Evolutionary conservation across 1,140 invertebrate genomes (phyloP), one percentile per base, ranked within the genome.

Genomic region (Leptopilina boulardi): DNA sequence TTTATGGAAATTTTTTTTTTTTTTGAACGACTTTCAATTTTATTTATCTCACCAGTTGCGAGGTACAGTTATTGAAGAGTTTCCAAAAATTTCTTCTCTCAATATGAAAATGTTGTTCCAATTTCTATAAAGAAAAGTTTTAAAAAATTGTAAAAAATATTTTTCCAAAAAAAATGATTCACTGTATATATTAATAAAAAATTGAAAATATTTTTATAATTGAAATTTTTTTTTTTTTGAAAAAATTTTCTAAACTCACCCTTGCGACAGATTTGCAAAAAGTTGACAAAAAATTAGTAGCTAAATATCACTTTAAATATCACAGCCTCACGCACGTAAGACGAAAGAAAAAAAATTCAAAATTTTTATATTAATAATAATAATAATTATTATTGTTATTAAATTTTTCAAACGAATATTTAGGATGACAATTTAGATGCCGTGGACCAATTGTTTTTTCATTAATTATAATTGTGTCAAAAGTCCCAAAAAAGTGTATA

Each of bases 261-360:
- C 11, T 66, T 34, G 2, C 2, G 2, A 34, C 30, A 34, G 44
- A n/a, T 47, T 47, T 1, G 44, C 2, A 11, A 9, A 26, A 3
- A 23, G 2, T 66, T 21, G 19, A 13, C 9, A 15, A 26, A 66
- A 2, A 23, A 66, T 26, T 66, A 56, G 54, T 56, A 23, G 21
- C 23, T 66, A 66, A 26, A 30, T 66, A 66, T 66, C 56, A 66
- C 56, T 66, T 66, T 66, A 15, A 66, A 66, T 66, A 66, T 66
- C 56, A 66, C 56, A 66, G 56, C 26, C 56, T n/a, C n/a, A 66
- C 21, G 23, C 21, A 66, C 21, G n/a, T 66, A 30, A 21, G 11
- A 26, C 26, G 10, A 26, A 3, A 13, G 10, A 30, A 9, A 15
- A 23, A 26, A 66, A 66, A 66, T 66, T 66, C 23, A 26, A 5